Percentiles rank a stretch among this genome's conserved stretches.
Evolutionary conservation across 2,797 vertebrate species (phyloP).

Genomic region (Luscinia megarhynchos): DNA sequence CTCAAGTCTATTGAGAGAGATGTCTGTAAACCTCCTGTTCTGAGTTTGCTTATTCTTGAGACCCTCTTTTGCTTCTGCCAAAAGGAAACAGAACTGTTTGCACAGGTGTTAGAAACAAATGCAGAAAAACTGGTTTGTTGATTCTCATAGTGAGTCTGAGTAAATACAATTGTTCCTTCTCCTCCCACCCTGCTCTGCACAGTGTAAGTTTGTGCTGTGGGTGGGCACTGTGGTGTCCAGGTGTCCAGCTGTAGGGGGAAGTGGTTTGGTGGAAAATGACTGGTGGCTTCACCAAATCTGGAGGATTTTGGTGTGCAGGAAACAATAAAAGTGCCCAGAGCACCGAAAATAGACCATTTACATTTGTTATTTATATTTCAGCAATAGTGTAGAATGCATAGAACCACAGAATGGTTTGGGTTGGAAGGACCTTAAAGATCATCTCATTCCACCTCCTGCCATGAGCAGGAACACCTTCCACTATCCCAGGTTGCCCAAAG

Average conservation of each 20-base stretch:
- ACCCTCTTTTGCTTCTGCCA: not conserved
- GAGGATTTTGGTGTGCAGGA: not conserved
- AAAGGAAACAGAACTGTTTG: slow-evolving; percentile 15
- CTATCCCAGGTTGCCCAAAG: not conserved
- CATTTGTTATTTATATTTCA: not conserved
- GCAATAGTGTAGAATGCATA: not conserved
- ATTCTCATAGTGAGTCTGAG: not conserved
- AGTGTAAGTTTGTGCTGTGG: not conserved
- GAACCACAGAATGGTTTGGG: not conserved
- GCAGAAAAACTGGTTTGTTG: slow-evolving; percentile 69
- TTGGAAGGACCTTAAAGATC: not conserved
- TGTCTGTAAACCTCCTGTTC: not conserved
- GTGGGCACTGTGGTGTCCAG: not conserved
- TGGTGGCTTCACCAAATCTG: not conserved
- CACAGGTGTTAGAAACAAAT: slow-evolving; percentile 29
- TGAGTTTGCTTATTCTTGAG: not conserved
- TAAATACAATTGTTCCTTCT: not conserved
- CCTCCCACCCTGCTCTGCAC: not conserved
- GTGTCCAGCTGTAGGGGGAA: not conserved
- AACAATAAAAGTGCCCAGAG: not conserved
- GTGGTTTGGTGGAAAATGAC: not conserved
- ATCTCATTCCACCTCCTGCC: not conserved
- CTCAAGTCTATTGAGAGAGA: not conserved
- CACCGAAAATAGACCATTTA: not conserved
- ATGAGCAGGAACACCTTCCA: not conserved